Percentiles rank a stretch among this genome's conserved stretches.
Conservation (phyloP, 2,888 invertebrate genomes). For the Masnerella sp. region DNA sequence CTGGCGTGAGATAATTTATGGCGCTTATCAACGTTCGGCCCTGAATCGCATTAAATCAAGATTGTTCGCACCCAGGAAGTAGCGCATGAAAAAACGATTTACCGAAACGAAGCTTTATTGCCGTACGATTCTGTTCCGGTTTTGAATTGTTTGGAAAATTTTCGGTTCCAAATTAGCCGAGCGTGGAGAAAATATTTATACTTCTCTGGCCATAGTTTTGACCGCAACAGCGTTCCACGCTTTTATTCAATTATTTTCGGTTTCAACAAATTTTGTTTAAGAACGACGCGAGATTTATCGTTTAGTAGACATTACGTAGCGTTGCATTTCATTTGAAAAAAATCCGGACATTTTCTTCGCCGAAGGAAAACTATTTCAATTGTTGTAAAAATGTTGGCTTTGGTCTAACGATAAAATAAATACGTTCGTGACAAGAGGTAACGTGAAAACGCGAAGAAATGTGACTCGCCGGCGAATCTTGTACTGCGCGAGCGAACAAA, state of each 20-base stretch:
- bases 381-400: too few relatives aligned
- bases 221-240: constrained; percentile 12
- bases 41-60: constrained; percentile 8
- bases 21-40: background rate
- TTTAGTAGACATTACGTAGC: too few relatives aligned
- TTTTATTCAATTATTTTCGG: background rate
- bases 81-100: constrained; percentile 23
- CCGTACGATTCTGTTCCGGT: too few relatives aligned
- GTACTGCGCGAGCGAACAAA: constrained; percentile 15
- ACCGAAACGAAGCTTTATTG: constrained; percentile 26
- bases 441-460: background rate
- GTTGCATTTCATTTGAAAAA: background rate
- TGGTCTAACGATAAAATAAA: constrained; percentile 8
- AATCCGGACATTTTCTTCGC: too few relatives aligned
- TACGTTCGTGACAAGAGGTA: background rate
- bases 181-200: constrained; percentile 32
- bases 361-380: too few relatives aligned
- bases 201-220: constrained; percentile 6
- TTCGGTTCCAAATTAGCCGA: constrained; percentile 11
- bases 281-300: too few relatives aligned
- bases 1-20: too few relatives aligned
- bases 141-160: background rate
- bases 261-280: background rate
- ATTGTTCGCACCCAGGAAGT: constrained; percentile 23
- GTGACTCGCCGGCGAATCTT: constrained; percentile 18